Evolutionary conservation across 2,113 vertebrate species (phyloP), one percentile per base, ranked within the genome.

Genomic region (Castor canadensis): DNA sequence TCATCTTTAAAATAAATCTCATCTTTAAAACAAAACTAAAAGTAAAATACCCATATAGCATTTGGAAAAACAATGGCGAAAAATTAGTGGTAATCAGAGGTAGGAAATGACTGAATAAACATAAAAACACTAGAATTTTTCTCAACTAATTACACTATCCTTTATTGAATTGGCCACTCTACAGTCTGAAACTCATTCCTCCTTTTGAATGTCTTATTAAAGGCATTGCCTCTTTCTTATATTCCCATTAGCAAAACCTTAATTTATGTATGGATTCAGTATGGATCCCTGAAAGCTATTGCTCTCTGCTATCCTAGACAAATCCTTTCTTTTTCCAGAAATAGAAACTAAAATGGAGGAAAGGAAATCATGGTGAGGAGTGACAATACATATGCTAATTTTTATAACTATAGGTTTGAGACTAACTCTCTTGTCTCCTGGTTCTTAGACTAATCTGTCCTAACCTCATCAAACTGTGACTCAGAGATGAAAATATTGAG

Each of bases 401-500:
- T 81, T 87, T 88, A 6, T 62, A 85, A 79, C 13, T 66, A 40
- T 9, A 52, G 20, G 8, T 11, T 94, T 81, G 20, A 49, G 15
- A 79, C 30, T 69, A 47, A 19, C 71, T 54, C 17, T 85, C 3
- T 73, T 35, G 43, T 24, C 66, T 83, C 49, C 11, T 58, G 15
- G 90, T 81, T 76, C 26, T 49, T 87, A 9, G 49, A 20, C 75
- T n/a, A 69, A 88, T 93, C 47, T 88, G 28, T 45, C 20, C 60
- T 67, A 95, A 93, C 32, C 10, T 90, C 35, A 96, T 80, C 52
- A 93, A 24, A 47, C 54, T 69, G 15, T 92, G 76, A 90, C 60
- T 93, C 92, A 95, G 22, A 94, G 56, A 94, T 49, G 30, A 64
- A 93, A 93, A 73, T 93, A 69, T n/a, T 64, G 56, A 97, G 8